Base-by-base conservation (phyloP, 1,140 invertebrate species). In the Metaphire vulgaris region DNA sequence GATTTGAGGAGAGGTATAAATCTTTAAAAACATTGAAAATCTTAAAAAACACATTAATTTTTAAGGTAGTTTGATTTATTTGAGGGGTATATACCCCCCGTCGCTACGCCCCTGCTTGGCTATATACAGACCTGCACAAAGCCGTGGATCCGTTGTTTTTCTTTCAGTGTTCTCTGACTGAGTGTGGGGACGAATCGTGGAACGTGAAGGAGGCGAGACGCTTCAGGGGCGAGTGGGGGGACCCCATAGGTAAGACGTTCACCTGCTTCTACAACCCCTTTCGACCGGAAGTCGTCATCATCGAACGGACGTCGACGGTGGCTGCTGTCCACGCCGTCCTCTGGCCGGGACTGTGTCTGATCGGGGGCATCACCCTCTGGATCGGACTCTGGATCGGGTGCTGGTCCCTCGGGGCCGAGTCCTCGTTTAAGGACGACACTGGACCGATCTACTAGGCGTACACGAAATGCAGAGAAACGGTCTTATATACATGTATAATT, bases 181-280 rank as follows among this genome's bases (percentile, higher is more conserved):
- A 77, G 29, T 77, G 76, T 67, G 72, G 71, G 29, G 76, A 66
- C 65, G 76, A 77, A 64, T 56, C 64, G 21, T 77, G 76, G 76
- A 77, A 77, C 71, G 32, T 74, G 1, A 77, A 77, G 66, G 64
- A 74, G 34, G 34, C 69, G 12, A 28, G 72, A 29, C 71, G 72
- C 32, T 77, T 77, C 76, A 41, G 29, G 26, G 16, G 28, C 28
- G 67, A 34, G 28, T 77, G 76, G 76, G 76, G 76, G 16, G 29
- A 30, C 26, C 64, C 64, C 15, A 6, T 56, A 21, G 76, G 72
- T n/a, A 31, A 69, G 64, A 28, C 71, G 41, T 77, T 69, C 56
- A 15, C 71, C n/a, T 77, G 76, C 65, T 77, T 29, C 32, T 73
- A 74, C 31, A 73, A 73, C 33, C 72, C 72, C 28, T 6, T 15